Conservation (phyloP, 1,140 invertebrate genomes). For the Anastatus disparis region DNA sequence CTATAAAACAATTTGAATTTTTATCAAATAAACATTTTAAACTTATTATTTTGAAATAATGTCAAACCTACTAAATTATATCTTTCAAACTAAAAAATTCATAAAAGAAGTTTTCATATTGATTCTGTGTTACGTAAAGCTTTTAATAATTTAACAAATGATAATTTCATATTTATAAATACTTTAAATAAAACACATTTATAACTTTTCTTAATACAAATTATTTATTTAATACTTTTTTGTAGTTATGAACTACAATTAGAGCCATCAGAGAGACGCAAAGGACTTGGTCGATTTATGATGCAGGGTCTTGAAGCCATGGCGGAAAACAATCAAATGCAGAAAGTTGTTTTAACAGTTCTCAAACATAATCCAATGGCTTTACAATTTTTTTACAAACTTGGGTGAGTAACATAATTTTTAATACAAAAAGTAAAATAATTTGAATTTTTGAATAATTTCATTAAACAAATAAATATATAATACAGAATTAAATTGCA, state of each 20-base stretch:
- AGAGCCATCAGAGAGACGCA: slow-evolving; percentile 71
- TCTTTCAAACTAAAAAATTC: too few relatives aligned
- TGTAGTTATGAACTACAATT: slow-evolving; percentile 87
- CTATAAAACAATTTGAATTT: too few relatives aligned
- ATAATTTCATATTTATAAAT: not conserved
- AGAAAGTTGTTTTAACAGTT: slow-evolving; percentile 84
- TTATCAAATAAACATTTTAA: too few relatives aligned
- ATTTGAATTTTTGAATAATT: too few relatives aligned
- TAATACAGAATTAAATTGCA: too few relatives aligned
- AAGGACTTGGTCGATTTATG: slow-evolving; percentile 84
- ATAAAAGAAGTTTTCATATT: too few relatives aligned
- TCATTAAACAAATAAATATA: too few relatives aligned
- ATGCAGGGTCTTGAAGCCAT: slow-evolving; percentile 82
- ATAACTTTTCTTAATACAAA: slow-evolving; percentile 10
- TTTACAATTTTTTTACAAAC: slow-evolving; percentile 76
- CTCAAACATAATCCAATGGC: slow-evolving; percentile 80
- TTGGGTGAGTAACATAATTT: slow-evolving; percentile 72
- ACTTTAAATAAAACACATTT: not conserved
- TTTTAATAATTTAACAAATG: too few relatives aligned
- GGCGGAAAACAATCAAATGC: slow-evolving; percentile 76
- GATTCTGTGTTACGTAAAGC: too few relatives aligned
- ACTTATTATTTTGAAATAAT: too few relatives aligned
- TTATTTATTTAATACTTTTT: slow-evolving; percentile 37
- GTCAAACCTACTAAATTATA: too few relatives aligned
- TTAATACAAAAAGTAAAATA: too few relatives aligned